These are phyloP conservation scores for Corythoichthys haematopterus DNA, from an alignment of 2,113 vertebrate genomes.

Conservation along the genomic window DNA sequence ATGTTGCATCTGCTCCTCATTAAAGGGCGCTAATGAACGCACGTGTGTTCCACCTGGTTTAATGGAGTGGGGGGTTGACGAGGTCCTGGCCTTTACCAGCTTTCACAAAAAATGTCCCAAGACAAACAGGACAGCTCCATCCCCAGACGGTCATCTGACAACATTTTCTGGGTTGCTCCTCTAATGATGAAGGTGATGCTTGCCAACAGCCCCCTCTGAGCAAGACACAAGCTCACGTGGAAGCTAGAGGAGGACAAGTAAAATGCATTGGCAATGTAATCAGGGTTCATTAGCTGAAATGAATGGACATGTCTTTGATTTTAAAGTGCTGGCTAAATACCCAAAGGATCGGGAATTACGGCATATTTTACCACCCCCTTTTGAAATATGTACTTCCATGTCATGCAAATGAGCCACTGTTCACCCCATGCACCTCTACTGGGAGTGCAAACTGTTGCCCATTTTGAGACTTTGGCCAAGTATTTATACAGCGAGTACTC, in stretches of 20 bases:
- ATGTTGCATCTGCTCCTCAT: constrained; percentile 74
- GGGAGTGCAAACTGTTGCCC: no score
- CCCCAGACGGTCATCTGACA: constrained; percentile 55
- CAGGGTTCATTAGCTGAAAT: not conserved
- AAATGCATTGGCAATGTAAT: not conserved
- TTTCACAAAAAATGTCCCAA: constrained; percentile 43
- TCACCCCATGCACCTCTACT: no score
- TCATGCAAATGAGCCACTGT: no score
- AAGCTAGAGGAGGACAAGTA: not conserved
- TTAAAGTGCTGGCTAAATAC: not conserved
- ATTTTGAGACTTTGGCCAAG: no score
- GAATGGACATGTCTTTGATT: not conserved
- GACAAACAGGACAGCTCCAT: constrained; percentile 41
- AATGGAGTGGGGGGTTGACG: constrained; percentile 43
- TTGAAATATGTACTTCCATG: no score
- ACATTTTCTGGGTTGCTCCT: constrained; percentile 39
- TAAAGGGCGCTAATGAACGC: constrained; percentile 73
- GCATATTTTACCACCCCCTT: no score
- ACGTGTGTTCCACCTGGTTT: constrained; percentile 70
- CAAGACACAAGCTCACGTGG: constrained; percentile 11
- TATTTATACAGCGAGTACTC: not conserved
- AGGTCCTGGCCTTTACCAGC: constrained; percentile 47
- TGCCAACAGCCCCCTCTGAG: constrained; percentile 5
- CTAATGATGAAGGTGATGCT: constrained; percentile 50
- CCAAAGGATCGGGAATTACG: no score